Evolutionary conservation across 2,888 invertebrate species (phyloP), one percentile per base, ranked within the genome.

Genomic region (Megalurothrips usitatus): DNA sequence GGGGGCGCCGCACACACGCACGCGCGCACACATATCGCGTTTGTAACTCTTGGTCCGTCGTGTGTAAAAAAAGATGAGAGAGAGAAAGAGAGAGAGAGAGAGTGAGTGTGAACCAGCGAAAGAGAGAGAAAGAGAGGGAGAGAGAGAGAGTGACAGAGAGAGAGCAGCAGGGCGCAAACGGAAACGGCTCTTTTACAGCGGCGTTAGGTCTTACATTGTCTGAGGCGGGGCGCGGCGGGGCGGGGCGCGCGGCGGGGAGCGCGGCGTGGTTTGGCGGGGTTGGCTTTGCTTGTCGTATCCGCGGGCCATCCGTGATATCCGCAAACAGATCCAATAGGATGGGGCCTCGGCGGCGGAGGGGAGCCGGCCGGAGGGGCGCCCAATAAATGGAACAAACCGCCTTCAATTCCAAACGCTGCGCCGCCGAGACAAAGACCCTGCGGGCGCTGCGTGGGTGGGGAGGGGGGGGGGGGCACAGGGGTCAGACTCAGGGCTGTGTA

Each of bases 321-420:
- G 68, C 68, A 75, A 75, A 75, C 68, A 75, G 68, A 75, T 75
- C 68, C 68, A 75, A 75, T 75, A 75, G 68, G 68, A 26, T 17
- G 19, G 58, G 19, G 68, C 68, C 12, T 26, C 23, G 23, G 26
- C 12, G 68, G 68, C 26, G 26, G 26, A 10, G 68, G 26, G 68
- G 68, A 8, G 12, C 23, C 23, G 68, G 2, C 9, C 9, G 68
- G 68, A 75, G 68, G 58, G 34, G 68, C 26, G 9, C n/a, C 68
- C 68, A 75, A 75, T 75, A 75, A 75, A 75, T 75, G 68, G 68
- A 75, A 75, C 68, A 75, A 75, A 75, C 68, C 68, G 68, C 68
- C 68, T 75, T 58, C 58, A 58, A 58, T 58, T 58, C 58, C 58
- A 43, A 43, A n/a, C 58, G 6, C 58, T 58, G 58, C 14, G 58